Percentiles rank a stretch among this genome's conserved stretches.
Conservation (phyloP, 37 sponge, comb jelly and placozoan species). For the Aphrocallistes beatrix region DNA sequence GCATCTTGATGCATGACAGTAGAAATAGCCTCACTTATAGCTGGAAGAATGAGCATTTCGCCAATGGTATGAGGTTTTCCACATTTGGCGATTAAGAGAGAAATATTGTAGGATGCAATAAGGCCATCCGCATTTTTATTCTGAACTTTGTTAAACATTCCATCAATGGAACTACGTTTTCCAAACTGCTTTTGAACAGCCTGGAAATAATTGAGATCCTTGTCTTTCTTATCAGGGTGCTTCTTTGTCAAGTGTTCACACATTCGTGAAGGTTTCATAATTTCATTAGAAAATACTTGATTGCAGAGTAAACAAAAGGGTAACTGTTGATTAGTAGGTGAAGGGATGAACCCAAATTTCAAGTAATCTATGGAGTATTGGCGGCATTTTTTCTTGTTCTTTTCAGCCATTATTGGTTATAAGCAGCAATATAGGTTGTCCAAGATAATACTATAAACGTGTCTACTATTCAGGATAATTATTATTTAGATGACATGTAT, state of each 20-base stretch:
- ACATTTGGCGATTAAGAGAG: conserved; percentile 19
- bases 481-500: neutral
- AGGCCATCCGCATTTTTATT: neutral
- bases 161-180: conserved; percentile 2
- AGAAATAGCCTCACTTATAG: neutral
- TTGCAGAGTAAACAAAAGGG: conserved; percentile 16
- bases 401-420: neutral
- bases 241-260: neutral
- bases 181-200: conserved; percentile 17
- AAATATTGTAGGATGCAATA: neutral
- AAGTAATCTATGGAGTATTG: conserved; percentile 14
- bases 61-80: neutral
- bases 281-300: conserved; percentile 1
- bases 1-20: conserved; percentile 2
- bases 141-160: neutral
- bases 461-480: conserved; percentile 16
- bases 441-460: neutral
- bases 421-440: neutral
- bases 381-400: neutral
- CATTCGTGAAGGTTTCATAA: conserved; percentile 9
- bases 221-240: conserved; percentile 14
- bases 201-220: too few species aligned
- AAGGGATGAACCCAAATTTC: conserved; percentile 13
- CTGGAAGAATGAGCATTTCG: neutral
- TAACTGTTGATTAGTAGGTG: conserved; percentile 17